Evolutionary conservation across 2,797 vertebrate species (phyloP).

Genomic region (Trachurus trachurus): DNA sequence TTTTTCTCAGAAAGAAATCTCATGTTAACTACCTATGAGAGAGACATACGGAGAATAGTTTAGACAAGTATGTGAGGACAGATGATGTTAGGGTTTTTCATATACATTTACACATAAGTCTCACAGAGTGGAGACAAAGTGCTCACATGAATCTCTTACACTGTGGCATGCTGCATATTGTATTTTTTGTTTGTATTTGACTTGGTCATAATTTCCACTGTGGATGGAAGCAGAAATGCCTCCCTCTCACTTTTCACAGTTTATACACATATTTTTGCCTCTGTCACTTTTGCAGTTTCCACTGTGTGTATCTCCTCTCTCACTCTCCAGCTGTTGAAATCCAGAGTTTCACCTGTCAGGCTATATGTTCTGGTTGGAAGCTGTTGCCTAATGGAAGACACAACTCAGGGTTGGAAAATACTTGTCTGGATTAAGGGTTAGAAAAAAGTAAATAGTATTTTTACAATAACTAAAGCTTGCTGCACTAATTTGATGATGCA

Average conservation of each 20-base stretch:
- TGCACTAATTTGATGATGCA: neutral
- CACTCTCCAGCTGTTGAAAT: neutral
- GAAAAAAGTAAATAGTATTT: too few species aligned
- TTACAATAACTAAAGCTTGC: neutral
- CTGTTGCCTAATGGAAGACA: neutral
- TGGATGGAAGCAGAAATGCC: neutral
- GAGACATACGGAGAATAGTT: neutral
- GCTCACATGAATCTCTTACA: constrained; percentile 1
- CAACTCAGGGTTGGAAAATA: too few species aligned
- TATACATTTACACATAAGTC: neutral
- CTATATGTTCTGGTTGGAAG: neutral
- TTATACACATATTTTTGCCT: too few species aligned
- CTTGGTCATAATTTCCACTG: neutral
- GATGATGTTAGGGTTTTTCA: constrained; percentile 5
- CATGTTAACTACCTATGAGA: neutral
- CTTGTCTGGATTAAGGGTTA: too few species aligned
- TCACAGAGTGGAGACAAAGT: neutral
- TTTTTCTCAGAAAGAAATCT: neutral
- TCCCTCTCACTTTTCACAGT: neutral
- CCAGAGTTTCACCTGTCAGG: too few species aligned
- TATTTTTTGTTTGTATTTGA: neutral
- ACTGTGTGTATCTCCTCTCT: neutral
- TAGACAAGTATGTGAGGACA: neutral
- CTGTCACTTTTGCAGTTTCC: neutral
- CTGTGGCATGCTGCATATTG: neutral